A percentile compares a stretch with the other conserved stretches of the same genome.
phyloP scores from a whole-genome alignment of 1,140 invertebrate species.

The roundworm (Caenorhabditis elegans) region DNA sequence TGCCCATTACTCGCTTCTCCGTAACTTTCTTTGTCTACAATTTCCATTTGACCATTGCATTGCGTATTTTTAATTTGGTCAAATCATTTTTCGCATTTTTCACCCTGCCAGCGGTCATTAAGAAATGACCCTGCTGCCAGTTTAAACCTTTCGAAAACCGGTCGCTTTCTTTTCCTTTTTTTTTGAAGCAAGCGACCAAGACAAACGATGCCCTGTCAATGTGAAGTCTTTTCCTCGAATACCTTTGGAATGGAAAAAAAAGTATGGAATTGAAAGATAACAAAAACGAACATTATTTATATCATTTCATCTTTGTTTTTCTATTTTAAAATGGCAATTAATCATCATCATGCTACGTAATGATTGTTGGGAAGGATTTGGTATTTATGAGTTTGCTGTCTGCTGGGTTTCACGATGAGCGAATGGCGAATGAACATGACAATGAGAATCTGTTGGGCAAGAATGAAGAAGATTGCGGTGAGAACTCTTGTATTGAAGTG shows the following conservation, averaged over 20 bases:
- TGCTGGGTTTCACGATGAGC: slow-evolving; percentile 1
- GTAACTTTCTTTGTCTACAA: not conserved
- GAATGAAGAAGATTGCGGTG: not conserved
- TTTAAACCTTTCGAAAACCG: slow-evolving; percentile 13
- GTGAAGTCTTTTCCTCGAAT: slow-evolving; percentile 19
- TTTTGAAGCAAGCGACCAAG: not conserved
- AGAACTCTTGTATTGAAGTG: slow-evolving; percentile 21
- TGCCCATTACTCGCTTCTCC: not conserved
- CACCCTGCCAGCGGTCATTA: slow-evolving; percentile 3
- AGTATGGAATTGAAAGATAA: not conserved
- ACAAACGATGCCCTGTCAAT: slow-evolving; percentile 5
- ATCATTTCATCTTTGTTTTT: not conserved
- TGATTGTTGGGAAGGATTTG: slow-evolving; percentile 3
- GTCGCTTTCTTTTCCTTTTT: not conserved
- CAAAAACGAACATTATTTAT: slow-evolving; percentile 1
- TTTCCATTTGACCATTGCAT: not conserved
- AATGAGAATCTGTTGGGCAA: slow-evolving; percentile 1
- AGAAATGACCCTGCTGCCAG: slow-evolving; percentile 22
- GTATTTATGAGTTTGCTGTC: slow-evolving; percentile 5
- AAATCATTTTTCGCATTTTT: slow-evolving; percentile 32
- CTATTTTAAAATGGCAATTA: not conserved
- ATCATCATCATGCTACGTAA: slow-evolving; percentile 16
- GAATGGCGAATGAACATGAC: not conserved
- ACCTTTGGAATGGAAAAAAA: not conserved
- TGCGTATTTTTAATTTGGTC: slow-evolving; percentile 8